Conservation (phyloP, 2,797 vertebrate species). For the Echiichthys vipera region DNA sequence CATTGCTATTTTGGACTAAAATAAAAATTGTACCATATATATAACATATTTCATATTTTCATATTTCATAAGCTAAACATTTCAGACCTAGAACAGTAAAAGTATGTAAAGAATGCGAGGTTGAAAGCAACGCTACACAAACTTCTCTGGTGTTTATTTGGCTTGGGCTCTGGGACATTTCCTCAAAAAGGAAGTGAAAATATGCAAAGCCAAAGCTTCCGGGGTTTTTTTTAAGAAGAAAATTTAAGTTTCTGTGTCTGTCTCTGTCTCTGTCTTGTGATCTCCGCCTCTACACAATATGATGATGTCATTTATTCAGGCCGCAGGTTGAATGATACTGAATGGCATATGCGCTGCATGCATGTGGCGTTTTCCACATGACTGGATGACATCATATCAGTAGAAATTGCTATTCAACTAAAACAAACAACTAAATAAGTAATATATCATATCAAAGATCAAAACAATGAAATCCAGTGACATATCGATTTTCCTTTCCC, state of each 20-base stretch:
- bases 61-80: too few species aligned
- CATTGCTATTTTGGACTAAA: slow-evolving; percentile 10
- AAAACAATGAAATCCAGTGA: slow-evolving; percentile 70
- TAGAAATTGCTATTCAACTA: not conserved
- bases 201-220: slow-evolving; percentile 82
- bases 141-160: slow-evolving; percentile 80
- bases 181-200: slow-evolving; percentile 87
- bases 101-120: slow-evolving; percentile 71
- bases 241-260: slow-evolving; percentile 63
- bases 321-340: slow-evolving; percentile 55
- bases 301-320: slow-evolving; percentile 69
- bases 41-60: too few species aligned
- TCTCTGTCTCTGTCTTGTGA: slow-evolving; percentile 81
- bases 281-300: slow-evolving; percentile 52
- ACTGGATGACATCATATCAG: slow-evolving; percentile 58
- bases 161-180: slow-evolving; percentile 75
- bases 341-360: slow-evolving; percentile 2
- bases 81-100: slow-evolving; percentile 51
- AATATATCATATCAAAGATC: slow-evolving; percentile 66
- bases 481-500: slow-evolving; percentile 76
- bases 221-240: slow-evolving; percentile 50
- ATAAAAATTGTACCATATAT: not conserved
- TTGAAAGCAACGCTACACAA: slow-evolving; percentile 58
- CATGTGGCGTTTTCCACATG: slow-evolving; percentile 56
- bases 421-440: slow-evolving; percentile 41